Evolutionary conservation across 2,797 vertebrate genomes (phyloP), one percentile per base, ranked within the genome.

Genomic region (Syngnathus rostellatus): DNA sequence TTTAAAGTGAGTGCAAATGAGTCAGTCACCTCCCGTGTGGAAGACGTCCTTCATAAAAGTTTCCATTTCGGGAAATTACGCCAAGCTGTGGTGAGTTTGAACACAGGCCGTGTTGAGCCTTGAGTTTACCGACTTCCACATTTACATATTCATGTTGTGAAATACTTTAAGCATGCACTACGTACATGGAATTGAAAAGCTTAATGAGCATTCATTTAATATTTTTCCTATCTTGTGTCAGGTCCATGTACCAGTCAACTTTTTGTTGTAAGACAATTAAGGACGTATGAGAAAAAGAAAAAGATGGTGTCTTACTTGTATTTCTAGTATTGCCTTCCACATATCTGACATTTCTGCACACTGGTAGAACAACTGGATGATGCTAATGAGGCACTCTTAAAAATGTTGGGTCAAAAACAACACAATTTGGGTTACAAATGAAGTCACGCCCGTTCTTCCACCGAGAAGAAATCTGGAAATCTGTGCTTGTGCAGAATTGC

Each of bases 121-220:
- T n/a, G 7, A 23, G 51, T 53, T 53, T 53, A 21, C 2, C 8
- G 16, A 50, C 38, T 69, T 77, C 45, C n/a, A 72, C 38, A 64
- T 50, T 65, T 55, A 67, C 39, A 51, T 31, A 31, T 57, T 37
- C 54, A 37, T 21, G 50, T n/a, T 51, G 2, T 51, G 3, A 9
- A 10, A 51, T 51, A 21, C 19, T 31, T 31, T 50, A 50, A 50
- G 17, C 17, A 19, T 50, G 48, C 48, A n/a, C 17, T 50, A 7
- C n/a, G n/a, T n/a, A n/a, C 2, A 7, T 19, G 19, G 48, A 50
- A 21, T 8, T 51, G 50, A 51, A 45, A 51, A n/a, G n/a, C 50
- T 9, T 9, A n/a, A 2, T 21, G 19, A 51, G 50, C 50, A 51
- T 51, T 51, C 9, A 51, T 51, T 51, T n/a, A n/a, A n/a, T n/a